Evolutionary conservation across 2,888 invertebrate genomes (phyloP), one percentile per base, ranked within the genome.

Genomic region (Xanthorhoe designata): DNA sequence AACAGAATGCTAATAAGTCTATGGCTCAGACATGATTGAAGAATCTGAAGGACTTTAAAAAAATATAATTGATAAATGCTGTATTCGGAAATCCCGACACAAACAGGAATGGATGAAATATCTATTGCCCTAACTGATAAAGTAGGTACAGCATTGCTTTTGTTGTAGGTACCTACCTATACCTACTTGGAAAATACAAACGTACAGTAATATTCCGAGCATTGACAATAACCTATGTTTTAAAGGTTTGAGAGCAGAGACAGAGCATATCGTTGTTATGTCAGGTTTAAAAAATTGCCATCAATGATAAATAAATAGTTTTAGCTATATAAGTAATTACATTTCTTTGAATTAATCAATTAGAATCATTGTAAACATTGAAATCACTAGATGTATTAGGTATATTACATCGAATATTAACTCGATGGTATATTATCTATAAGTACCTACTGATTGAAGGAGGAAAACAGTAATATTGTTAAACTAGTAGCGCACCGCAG

Each of bases 51-150:
- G 19, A 45, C 45, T 1, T 45, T 45, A n/a, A n/a, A n/a, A n/a
- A n/a, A n/a, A 45, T 2, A 10, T 45, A 4, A 45, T 45, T 15
- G 15, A 5, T 5, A 45, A 15, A 55, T 45, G 5, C 45, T 56
- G 24, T 5, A 15, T 24, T n/a, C 45, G 45, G 56, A 24, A 56
- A 45, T 59, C n/a, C 58, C 58, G 19, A 17, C 32, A 2, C 32
- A 49, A 49, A 17, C 38, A 59, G 19, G n/a, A 45, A 15, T n/a
- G 0, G n/a, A 15, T 15, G 35, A 9, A 35, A 35, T 35, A 9
- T 10, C 9, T 35, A 35, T 35, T 35, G 0, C 35, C 9, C 24
- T 3, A 24, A n/a, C n/a, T n/a, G n/a, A 35, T 10, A 7, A 35
- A 35, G 35, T 35, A n/a, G n/a, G n/a, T n/a, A n/a, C n/a, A 35